Conservation (phyloP, 2,797 vertebrate species). For the Anabas testudineus region DNA sequence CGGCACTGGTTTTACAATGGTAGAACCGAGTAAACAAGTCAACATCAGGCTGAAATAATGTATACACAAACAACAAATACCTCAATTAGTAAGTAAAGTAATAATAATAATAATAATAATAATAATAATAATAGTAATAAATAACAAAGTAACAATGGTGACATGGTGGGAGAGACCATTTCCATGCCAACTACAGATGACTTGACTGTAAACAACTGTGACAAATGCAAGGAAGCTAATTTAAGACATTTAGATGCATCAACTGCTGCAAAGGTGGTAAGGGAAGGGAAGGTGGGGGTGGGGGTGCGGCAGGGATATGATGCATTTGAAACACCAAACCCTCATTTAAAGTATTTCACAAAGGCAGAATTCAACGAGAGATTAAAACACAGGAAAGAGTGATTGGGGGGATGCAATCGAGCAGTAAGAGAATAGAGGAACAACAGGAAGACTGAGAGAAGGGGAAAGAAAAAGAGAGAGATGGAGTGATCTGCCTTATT, state of each 20-base stretch:
- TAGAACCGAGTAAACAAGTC: slow-evolving; percentile 7
- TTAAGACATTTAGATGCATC: slow-evolving; percentile 75
- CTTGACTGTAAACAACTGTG: slow-evolving; percentile 64
- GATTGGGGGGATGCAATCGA: slow-evolving; percentile 68
- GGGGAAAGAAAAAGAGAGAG: slow-evolving; percentile 49
- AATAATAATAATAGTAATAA: no score
- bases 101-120: no score
- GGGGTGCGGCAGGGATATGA: slow-evolving; percentile 33
- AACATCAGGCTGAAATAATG: slow-evolving; percentile 2
- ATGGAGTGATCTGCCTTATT: slow-evolving; percentile 73
- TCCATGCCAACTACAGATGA: slow-evolving; percentile 73
- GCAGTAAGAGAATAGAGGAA: slow-evolving; percentile 60
- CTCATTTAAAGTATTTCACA: slow-evolving; percentile 65
- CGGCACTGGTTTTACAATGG: not conserved
- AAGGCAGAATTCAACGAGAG: slow-evolving; percentile 62
- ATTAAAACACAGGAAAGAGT: slow-evolving; percentile 61
- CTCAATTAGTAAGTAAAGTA: no score
- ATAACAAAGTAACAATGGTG: slow-evolving; percentile 66
- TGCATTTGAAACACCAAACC: slow-evolving; percentile 65
- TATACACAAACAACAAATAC: slow-evolving; percentile 37
- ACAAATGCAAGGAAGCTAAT: slow-evolving; percentile 68
- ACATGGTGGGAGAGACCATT: slow-evolving; percentile 64
- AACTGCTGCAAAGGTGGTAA: slow-evolving; percentile 64
- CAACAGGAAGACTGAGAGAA: slow-evolving; percentile 44
- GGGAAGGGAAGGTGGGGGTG: not conserved